Conservation (phyloP, 2,797 vertebrate genomes). For the Catharus ustulatus region DNA sequence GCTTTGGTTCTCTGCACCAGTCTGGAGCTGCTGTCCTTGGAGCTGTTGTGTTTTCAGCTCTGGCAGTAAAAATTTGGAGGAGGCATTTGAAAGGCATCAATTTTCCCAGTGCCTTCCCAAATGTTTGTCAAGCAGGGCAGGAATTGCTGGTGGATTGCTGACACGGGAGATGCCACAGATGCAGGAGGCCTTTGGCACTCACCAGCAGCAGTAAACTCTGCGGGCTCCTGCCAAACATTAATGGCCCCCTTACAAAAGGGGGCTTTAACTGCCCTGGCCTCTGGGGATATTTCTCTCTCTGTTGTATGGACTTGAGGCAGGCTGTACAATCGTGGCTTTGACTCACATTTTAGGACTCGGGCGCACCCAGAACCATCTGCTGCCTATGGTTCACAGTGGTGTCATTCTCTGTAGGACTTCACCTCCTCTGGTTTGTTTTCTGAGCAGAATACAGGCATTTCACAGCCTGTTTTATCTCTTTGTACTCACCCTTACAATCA, state of each 20-base stretch:
- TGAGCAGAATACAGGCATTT: not conserved
- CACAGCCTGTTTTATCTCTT: not conserved
- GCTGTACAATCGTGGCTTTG: not conserved
- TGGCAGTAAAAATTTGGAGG: not conserved
- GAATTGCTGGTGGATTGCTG: not conserved
- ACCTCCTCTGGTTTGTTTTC: not conserved
- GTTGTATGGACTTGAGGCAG: not conserved
- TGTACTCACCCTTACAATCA: not conserved
- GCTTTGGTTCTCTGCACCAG: fast-evolving
- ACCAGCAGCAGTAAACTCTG: not conserved
- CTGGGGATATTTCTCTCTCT: not conserved
- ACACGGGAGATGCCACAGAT: not conserved
- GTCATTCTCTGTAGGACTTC: not conserved
- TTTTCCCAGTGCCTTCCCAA: not conserved
- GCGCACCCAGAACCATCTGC: not conserved
- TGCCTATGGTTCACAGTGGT: not conserved
- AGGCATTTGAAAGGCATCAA: not conserved
- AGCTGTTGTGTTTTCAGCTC: not conserved
- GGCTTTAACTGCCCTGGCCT: not conserved
- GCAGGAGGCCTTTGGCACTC: not conserved
- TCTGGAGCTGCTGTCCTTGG: not conserved
- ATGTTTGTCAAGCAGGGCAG: not conserved
- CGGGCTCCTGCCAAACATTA: not conserved
- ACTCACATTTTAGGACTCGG: not conserved
- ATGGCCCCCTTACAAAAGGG: not conserved